Conservation (phyloP, 1,140 invertebrate genomes). For the Leguminivora glycinivorella region DNA sequence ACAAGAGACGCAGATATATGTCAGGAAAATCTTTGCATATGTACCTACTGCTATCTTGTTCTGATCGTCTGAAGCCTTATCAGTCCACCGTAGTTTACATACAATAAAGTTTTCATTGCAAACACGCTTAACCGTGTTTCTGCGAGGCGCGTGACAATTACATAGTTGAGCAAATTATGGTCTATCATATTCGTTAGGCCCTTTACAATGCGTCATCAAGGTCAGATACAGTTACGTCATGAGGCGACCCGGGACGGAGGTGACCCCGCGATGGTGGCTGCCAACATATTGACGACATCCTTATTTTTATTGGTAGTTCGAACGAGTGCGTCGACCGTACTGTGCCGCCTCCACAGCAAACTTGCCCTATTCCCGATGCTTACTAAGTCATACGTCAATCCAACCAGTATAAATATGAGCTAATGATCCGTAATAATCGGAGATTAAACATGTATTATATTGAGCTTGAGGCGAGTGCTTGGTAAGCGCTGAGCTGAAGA, state of each 20-base stretch:
- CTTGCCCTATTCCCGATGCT: background rate
- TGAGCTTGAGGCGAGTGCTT: background rate
- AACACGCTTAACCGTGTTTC: background rate
- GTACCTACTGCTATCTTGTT: too few species aligned
- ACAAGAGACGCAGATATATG: background rate
- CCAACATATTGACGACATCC: constrained; percentile 77
- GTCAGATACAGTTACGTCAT: constrained; percentile 35
- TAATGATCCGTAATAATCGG: background rate
- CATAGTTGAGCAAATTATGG: constrained; percentile 19
- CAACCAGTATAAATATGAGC: background rate
- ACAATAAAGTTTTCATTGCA: background rate
- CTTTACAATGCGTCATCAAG: constrained; percentile 34
- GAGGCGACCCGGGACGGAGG: constrained; percentile 46
- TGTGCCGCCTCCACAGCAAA: constrained; percentile 57
- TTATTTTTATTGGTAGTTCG: constrained; percentile 74
- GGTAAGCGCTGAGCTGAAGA: constrained; percentile 25
- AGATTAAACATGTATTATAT: background rate
- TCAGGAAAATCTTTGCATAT: too few species aligned
- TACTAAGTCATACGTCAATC: background rate
- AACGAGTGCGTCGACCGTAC: constrained; percentile 71
- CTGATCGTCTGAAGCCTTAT: background rate
- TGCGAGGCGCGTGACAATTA: constrained; percentile 10
- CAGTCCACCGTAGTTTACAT: background rate
- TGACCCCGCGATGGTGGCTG: constrained; percentile 63
- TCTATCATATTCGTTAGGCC: constrained; percentile 8